Evolutionary conservation across 2,113 vertebrate species (phyloP).

Genomic region (Crotalus horridus): DNA sequence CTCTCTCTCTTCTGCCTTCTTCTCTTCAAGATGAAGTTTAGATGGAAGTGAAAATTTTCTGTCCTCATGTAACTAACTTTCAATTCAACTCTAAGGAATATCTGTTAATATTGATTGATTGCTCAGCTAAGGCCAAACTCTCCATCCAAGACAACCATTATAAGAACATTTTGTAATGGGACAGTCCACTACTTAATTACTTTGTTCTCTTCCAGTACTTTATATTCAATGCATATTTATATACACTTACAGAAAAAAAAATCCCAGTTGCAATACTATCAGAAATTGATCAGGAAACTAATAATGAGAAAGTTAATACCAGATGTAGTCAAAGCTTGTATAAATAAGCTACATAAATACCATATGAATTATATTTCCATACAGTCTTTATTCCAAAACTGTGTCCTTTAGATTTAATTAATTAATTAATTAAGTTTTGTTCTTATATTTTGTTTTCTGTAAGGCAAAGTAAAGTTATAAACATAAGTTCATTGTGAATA

Average conservation of each 20-base stretch:
- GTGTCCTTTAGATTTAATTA: neutral
- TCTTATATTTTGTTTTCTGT: neutral
- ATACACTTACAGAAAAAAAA: neutral
- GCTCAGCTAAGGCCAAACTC: neutral
- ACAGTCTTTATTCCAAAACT: neutral
- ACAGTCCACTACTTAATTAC: neutral
- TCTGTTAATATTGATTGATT: neutral
- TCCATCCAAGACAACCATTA: neutral
- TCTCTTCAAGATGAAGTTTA: neutral
- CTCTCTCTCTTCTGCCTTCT: neutral
- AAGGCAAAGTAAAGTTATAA: neutral
- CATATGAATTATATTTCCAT: neutral
- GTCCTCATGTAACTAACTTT: neutral
- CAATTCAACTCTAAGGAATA: neutral
- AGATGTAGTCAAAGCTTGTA: neutral
- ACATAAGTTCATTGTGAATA: neutral
- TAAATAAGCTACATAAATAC: conserved; percentile 3
- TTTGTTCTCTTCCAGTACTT: neutral
- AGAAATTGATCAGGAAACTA: conserved; percentile 6
- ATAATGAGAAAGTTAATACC: neutral
- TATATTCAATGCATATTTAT: neutral
- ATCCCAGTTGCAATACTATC: neutral
- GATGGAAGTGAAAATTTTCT: neutral
- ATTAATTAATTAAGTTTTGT: neutral
- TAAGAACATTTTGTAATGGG: neutral